A percentile compares a stretch with the other conserved stretches of the same genome.
Evolutionary conservation across 1,140 invertebrate genomes (phyloP).

Genomic region (Mycetomoellerius zeteki): DNA sequence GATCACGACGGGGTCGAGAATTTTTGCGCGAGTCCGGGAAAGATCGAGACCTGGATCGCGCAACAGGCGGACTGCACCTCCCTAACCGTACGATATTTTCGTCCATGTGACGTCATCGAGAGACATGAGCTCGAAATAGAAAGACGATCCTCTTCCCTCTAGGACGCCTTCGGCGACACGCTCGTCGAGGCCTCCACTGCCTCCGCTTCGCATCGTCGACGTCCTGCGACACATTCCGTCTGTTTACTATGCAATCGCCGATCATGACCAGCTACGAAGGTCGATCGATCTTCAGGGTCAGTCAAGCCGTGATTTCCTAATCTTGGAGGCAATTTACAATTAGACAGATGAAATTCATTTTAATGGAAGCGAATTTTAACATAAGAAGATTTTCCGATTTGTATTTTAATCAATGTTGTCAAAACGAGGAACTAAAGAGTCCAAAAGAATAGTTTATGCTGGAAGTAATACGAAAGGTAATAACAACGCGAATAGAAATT

Average conservation of each 20-base stretch:
- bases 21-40: slow-evolving; percentile 84
- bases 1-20: slow-evolving; percentile 63
- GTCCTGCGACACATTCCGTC: slow-evolving; percentile 70
- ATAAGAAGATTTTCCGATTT: neutral
- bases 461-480: neutral
- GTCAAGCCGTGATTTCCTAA: neutral
- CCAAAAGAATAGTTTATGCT: neutral
- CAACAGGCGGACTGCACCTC: slow-evolving; percentile 78
- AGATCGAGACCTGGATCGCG: slow-evolving; percentile 83
- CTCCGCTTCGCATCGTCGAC: slow-evolving; percentile 41
- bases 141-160: slow-evolving; percentile 79
- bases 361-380: neutral
- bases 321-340: neutral
- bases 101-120: slow-evolving; percentile 83
- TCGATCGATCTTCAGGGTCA: slow-evolving; percentile 72
- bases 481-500: neutral
- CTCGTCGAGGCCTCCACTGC: slow-evolving; percentile 40
- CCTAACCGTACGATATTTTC: slow-evolving; percentile 84
- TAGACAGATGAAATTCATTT: neutral
- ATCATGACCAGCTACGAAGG: slow-evolving; percentile 62
- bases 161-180: slow-evolving; percentile 78
- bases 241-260: slow-evolving; percentile 76
- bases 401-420: neutral
- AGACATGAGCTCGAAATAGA: slow-evolving; percentile 84
- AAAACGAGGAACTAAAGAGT: neutral